Evolutionary conservation across 2,113 vertebrate species (phyloP).

Genomic region (Malurus melanocephalus): DNA sequence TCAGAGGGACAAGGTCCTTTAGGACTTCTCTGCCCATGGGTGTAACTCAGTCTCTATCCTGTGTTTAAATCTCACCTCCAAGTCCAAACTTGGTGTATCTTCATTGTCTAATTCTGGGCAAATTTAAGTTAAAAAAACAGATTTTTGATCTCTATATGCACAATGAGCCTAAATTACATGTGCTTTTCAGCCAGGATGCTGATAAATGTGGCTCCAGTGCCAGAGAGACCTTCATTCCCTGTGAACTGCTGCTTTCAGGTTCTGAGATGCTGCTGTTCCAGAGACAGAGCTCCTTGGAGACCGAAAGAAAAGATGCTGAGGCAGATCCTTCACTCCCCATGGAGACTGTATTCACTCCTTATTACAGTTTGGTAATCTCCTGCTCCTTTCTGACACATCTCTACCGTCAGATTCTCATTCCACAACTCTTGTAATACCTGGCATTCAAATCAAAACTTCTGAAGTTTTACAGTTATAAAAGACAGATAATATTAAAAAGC

Average conservation of each 20-base stretch:
- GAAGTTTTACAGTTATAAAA: background rate
- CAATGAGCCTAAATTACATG: background rate
- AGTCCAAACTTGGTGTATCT: background rate
- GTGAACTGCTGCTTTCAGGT: constrained; percentile 49
- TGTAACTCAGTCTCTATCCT: background rate
- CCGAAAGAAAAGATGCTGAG: constrained; percentile 37
- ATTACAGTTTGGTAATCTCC: constrained; percentile 3
- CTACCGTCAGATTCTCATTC: background rate
- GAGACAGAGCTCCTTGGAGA: constrained; percentile 59
- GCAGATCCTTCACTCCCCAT: constrained; percentile 30
- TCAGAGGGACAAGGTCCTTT: background rate
- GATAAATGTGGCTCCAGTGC: constrained; percentile 19
- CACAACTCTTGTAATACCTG: rapidly evolving
- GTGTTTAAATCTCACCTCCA: background rate
- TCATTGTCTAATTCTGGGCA: background rate
- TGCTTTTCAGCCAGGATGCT: constrained; percentile 10
- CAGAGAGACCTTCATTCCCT: constrained; percentile 19
- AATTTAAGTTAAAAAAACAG: background rate
- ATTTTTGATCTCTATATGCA: background rate
- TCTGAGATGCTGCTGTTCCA: constrained; percentile 43
- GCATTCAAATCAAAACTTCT: background rate
- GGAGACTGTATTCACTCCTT: constrained; percentile 8
- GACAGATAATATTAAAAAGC: background rate
- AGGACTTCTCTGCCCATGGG: background rate
- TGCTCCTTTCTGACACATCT: background rate